Evolutionary conservation across 2,113 vertebrate genomes (phyloP), one percentile per base, ranked within the genome.

Genomic region (Pterophyllum scalare): DNA sequence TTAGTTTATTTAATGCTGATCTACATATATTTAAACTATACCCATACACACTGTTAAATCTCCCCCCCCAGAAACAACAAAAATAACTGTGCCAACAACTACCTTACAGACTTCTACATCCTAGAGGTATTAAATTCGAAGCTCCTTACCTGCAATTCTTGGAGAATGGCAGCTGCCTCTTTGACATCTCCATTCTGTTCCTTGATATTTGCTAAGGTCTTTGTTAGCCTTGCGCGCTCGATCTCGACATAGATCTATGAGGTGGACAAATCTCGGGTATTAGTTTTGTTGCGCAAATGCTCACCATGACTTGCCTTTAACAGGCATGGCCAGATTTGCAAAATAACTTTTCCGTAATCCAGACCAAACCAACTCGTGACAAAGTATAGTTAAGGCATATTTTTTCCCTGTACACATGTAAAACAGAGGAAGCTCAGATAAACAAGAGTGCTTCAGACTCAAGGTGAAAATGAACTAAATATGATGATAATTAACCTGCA

Each of bases 211-310:
- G 98, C 98, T 77, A 99, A 94, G 0, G 97, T 99, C 90, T 98
- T 99, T 10, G 98, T 99, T 80, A 99, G 95, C 57, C 98, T 96
- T 54, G 98, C 98, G 6, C 98, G 97, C 82, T 99, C 98, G 3
- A 99, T 99, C 94, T 99, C 98, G 67, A 99, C 98, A 17, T 99
- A 99, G 46, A 99, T 99, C 98, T 99, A 91, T 35, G n/a, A 52
- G 80, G 46, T 59, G 13, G 24, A 85, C 20, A 81, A 31, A n/a
- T 5, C 70, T 4, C 12, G 11, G 38, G 8, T 8, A 28, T 87
- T 77, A 59, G 10, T 2, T 7, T 59, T 3, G 7, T 4, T 15
- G 11, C 33, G 54, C 26, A 40, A 22, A 17, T 43, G 3, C 1
- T 67, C 15, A 56, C 5, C 58, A 13, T 17, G 67, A 38, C 58